phyloP scores from a whole-genome alignment of 1,140 invertebrate genomes.

The Melipona quadrifasciata region DNA sequence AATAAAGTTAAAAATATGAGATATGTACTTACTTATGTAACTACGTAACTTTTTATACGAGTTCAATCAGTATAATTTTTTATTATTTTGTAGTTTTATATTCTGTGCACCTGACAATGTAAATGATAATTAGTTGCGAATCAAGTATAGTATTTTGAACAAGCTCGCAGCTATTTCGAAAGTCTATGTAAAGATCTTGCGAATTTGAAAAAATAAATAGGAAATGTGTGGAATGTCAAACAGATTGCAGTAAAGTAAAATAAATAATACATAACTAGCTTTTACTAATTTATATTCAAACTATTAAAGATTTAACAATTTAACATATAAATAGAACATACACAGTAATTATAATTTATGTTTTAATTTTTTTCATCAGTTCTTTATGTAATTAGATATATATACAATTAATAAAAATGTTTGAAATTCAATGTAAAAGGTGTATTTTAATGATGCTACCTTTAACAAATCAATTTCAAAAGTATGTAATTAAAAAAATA shows the following conservation, averaged over 20 bases:
- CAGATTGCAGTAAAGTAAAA: too few species aligned
- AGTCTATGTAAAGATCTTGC: too few species aligned
- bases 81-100: too few species aligned
- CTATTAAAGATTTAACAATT: neutral
- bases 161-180: too few species aligned
- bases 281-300: neutral
- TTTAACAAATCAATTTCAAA: neutral
- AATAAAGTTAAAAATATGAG: neutral
- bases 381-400: neutral
- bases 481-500: constrained; percentile 20
- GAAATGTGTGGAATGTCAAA: too few species aligned
- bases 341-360: neutral
- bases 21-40: too few species aligned
- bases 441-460: neutral
- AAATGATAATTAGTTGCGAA: too few species aligned
- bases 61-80: too few species aligned
- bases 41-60: too few species aligned
- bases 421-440: neutral
- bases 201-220: too few species aligned
- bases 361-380: neutral
- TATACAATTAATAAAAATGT: neutral
- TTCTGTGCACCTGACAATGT: too few species aligned
- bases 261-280: neutral
- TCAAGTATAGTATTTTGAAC: too few species aligned
- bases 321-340: neutral